Evolutionary conservation across 2,888 invertebrate genomes (phyloP).

Genomic region (Chymomyza amoena): DNA sequence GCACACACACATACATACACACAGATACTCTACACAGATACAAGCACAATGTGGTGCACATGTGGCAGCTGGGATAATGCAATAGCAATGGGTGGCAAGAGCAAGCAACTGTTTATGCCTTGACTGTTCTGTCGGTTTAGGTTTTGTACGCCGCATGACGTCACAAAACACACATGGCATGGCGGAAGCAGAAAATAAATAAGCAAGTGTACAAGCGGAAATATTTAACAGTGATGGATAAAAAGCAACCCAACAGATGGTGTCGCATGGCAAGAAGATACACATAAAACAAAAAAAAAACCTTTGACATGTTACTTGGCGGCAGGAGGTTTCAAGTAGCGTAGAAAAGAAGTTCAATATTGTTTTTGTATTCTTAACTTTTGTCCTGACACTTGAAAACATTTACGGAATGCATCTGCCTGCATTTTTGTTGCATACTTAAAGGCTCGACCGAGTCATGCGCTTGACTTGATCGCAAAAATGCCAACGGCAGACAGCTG

Average conservation of each 20-base stretch:
- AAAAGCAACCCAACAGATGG: slow-evolving; percentile 27
- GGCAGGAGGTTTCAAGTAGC: neutral
- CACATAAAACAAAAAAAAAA: slow-evolving; percentile 41
- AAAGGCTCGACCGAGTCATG: slow-evolving; percentile 19
- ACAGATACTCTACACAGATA: slow-evolving; percentile 1
- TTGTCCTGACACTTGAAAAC: neutral
- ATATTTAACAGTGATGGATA: slow-evolving; percentile 56
- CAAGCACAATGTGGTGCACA: slow-evolving; percentile 23
- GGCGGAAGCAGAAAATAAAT: slow-evolving; percentile 64
- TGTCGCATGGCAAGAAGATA: slow-evolving; percentile 30
- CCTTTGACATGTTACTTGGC: slow-evolving; percentile 56
- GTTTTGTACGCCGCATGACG: slow-evolving; percentile 52
- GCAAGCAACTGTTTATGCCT: slow-evolving; percentile 26
- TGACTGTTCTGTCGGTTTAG: neutral
- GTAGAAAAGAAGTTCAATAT: neutral
- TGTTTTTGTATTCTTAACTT: slow-evolving; percentile 1
- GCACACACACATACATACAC: slow-evolving; percentile 1
- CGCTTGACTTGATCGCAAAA: slow-evolving; percentile 58
- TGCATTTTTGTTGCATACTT: slow-evolving; percentile 40
- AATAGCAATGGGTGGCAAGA: slow-evolving; percentile 46
- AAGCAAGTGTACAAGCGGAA: slow-evolving; percentile 71
- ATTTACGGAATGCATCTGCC: neutral
- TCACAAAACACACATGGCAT: neutral
- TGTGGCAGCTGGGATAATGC: slow-evolving; percentile 43
- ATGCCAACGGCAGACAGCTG: slow-evolving; percentile 39